phyloP scores from a whole-genome alignment of 2,797 vertebrate species.

The Esox lucius region DNA sequence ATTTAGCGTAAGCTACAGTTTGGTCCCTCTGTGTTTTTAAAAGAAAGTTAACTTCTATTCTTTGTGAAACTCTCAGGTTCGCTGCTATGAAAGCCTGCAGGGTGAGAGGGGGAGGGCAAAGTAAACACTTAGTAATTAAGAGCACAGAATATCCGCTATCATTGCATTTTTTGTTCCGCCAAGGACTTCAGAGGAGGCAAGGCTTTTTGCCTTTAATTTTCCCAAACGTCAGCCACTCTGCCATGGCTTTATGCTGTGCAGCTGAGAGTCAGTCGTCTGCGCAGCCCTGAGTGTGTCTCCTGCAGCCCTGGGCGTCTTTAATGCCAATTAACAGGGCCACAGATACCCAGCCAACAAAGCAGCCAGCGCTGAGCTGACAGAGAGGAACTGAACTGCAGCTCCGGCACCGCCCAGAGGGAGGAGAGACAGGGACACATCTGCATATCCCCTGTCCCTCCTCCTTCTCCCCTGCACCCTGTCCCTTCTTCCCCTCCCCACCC shows the following conservation, averaged over 20 bases:
- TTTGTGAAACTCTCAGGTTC: conserved; percentile 47
- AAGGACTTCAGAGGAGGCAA: conserved; percentile 58
- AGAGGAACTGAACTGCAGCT: conserved; percentile 51
- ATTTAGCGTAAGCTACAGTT: no score
- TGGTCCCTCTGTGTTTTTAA: background rate
- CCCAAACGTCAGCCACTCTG: conserved; percentile 60
- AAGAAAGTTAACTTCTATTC: conserved; percentile 31
- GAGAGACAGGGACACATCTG: conserved; percentile 41
- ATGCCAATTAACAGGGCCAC: conserved; percentile 73
- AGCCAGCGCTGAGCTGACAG: conserved; percentile 50
- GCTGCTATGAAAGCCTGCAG: conserved; percentile 27
- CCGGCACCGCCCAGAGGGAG: conserved; percentile 30
- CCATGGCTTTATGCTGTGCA: conserved; percentile 45
- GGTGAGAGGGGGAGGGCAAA: conserved; percentile 45
- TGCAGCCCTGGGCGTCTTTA: conserved; percentile 69
- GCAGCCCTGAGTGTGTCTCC: conserved; percentile 33
- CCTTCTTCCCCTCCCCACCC: background rate
- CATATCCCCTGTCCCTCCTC: conserved; percentile 22
- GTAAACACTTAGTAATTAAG: conserved; percentile 80
- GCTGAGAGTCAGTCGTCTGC: conserved; percentile 47
- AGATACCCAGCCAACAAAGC: conserved; percentile 46
- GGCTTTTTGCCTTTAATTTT: conserved; percentile 53
- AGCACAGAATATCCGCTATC: conserved; percentile 71
- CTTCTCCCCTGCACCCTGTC: background rate
- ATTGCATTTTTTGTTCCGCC: conserved; percentile 71